Conservation (phyloP, 2,797 vertebrate genomes). For the Sebastes trivittatus region DNA sequence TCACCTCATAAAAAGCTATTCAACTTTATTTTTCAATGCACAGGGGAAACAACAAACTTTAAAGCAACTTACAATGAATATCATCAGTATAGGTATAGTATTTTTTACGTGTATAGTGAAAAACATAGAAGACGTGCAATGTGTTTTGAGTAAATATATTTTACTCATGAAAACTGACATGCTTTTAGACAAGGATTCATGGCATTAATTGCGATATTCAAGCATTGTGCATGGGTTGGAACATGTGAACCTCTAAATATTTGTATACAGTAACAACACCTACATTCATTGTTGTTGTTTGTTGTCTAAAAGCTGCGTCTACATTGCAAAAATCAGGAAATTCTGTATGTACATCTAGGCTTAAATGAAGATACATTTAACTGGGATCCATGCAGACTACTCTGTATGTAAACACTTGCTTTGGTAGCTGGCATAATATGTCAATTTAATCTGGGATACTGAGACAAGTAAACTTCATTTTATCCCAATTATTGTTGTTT, state of each 20-base stretch:
- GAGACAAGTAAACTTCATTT: conserved; percentile 43
- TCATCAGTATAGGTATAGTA: neutral
- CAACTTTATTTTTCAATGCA: conserved; percentile 85
- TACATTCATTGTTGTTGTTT: neutral
- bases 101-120: neutral
- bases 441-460: conserved; percentile 34
- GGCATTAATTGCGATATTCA: neutral
- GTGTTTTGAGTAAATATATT: neutral
- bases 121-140: neutral
- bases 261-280: neutral
- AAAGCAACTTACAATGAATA: neutral
- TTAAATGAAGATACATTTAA: conserved; percentile 6
- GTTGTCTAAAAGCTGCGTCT: neutral
- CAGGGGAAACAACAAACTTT: neutral
- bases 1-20: conserved; percentile 91
- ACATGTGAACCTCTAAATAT: neutral
- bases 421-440: conserved; percentile 1
- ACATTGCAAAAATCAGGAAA: neutral
- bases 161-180: neutral
- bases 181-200: neutral
- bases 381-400: neutral
- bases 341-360: neutral
- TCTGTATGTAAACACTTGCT: conserved; percentile 6
- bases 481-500: conserved; percentile 38
- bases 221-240: neutral